Evolutionary conservation across 1,140 invertebrate species (phyloP), one percentile per base, ranked within the genome.

Genomic region (Heliconius hermathena): DNA sequence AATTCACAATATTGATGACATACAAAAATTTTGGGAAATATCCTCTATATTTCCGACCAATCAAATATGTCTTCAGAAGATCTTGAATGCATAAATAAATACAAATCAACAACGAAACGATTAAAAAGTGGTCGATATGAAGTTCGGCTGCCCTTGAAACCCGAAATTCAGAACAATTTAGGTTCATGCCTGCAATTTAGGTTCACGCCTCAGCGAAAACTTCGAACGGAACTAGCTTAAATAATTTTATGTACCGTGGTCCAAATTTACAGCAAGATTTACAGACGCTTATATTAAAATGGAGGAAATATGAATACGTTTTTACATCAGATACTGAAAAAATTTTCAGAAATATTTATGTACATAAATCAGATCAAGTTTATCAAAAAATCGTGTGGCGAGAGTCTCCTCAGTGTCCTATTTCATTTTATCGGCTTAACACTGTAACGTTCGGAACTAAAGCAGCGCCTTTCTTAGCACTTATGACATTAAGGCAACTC

Each of bases 231-330:
- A 38, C 9, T 41, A 11, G 38, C 38, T 41, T 79, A 71, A n/a
- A 70, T n/a, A 18, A 52, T 52, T 20, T 52, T 20, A 52, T 52
- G 49, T 52, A 33, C 52, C 22, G 33, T 76, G 78, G 78, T 18
- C 81, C 81, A 9, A 82, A 82, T 41, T 49, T 82, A n/a, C 81
- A 79, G 46, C 77, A 82, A 74, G 72, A 82, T 52, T 71, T 82
- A 33, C 71, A 57, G 33, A 46, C n/a, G 3, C 54, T 82, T 29
- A 20, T 82, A n/a, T n/a, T 81, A 49, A 81, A 76, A 26, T 81
- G 80, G 80, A 75, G 80, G 60, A 76, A 78, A 71, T 81, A 73
- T 38, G 33, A 71, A 74, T 71, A 38, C 16, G 80, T 20, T 22
- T 77, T 74, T 74, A 77, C 75, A 2, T 71, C 75, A n/a, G 70